Evolutionary conservation across 2,797 vertebrate species (phyloP), one percentile per base, ranked within the genome.

Genomic region (Dipus sagitta): DNA sequence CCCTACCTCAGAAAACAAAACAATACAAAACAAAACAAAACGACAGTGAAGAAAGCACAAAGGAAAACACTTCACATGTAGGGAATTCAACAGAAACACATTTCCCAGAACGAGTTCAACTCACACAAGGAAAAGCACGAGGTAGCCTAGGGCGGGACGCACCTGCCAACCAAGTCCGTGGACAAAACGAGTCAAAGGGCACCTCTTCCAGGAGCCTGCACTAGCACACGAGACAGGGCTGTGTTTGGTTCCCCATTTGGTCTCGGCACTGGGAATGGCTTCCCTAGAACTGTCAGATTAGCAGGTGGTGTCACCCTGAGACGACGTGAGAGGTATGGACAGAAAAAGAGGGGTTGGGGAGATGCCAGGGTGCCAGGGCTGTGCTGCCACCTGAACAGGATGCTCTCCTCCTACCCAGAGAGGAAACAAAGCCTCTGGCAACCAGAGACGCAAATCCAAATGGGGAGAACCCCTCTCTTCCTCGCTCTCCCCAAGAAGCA

Each of bases 341-440:
- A 42, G 91, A 0, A 4, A 17, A 8, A 10, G 28, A 58, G 1
- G 11, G 0, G 1, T 11, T 23, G 15, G n/a, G 52, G 24, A 15
- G 28, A n/a, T 17, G 21, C 20, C 12, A 26, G 64, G 26, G 7
- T 14, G 1, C 20, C 65, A 38, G 1, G 8, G 34, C 77, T 67
- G 32, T 24, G 32, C 1, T 30, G 26, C 47, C 15, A 12, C 21
- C 14, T 0, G 1, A 30, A 93, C 10, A 0, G 2, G 64, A 10
- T 9, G 52, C 23, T 32, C 13, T 34, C n/a, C 42, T 47, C 47
- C 64, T 6, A 0, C 4, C 14, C 18, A 65, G 58, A 80, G 32
- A 74, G 42, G 64, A 70, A 42, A 30, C n/a, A 4, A 52, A 26
- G 58, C n/a, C 42, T 34, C 6, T 6, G 34, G 77, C 28, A 68